Evolutionary conservation across 2,888 invertebrate species (phyloP), one percentile per base, ranked within the genome.

Genomic region (Choreutis nemorana): DNA sequence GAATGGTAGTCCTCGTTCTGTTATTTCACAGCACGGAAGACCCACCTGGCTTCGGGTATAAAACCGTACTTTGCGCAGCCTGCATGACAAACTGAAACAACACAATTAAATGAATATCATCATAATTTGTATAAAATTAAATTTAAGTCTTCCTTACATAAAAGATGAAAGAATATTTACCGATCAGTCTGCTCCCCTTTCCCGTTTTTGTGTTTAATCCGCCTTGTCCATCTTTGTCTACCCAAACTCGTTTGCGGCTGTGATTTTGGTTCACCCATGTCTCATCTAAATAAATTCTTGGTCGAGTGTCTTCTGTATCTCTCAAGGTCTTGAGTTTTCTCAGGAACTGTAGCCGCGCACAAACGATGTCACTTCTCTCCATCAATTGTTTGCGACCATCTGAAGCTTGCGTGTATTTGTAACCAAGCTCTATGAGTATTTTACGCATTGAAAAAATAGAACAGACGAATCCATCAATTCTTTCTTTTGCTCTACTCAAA

Each of bases 211-310:
- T 29, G 9, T 36, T 27, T 3, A 31, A 30, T 13, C 29, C 29
- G 16, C 36, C 23, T 33, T 31, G n/a, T 22, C 31, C 23, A 23
- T 35, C 26, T 26, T 30, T 18, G 14, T 25, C 29, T 16, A 31
- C 21, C 34, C 29, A 34, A 21, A 34, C 15, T 8, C 29, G 14
- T 23, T 35, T 29, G 16, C 28, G 22, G 23, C 15, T 18, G 18
- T 27, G 29, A 27, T 30, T 34, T 15, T 34, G 34, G 14, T 34
- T 34, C 15, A 34, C 32, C 32, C 28, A 32, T 10, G 30, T 35
- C 20, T 30, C 32, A 12, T 32, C 32, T 12, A 35, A 15, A 24
- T 32, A 32, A 23, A 35, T 13, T 21, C 35, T 6, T 16, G 35
- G 32, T 2, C 32, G 30, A 14, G 13, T 24, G 27, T 35, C 32